These are phyloP conservation scores for Samia ricini DNA, from an alignment of 1,140 invertebrate species.

Conservation along the genomic window DNA sequence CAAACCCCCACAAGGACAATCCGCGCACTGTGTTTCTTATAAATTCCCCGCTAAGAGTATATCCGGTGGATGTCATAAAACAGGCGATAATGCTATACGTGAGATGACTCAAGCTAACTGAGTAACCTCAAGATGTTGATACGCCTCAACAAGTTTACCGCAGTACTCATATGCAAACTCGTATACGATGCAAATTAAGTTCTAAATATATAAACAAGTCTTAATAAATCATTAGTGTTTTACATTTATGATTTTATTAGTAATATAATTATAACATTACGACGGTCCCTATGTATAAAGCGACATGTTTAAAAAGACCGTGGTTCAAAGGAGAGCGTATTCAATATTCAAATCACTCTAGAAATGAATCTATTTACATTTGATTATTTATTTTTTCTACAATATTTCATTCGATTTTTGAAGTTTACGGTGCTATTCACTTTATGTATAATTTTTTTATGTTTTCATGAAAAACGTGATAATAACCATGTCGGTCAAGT, in stretches of 20 bases:
- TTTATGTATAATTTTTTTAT: too few relatives aligned
- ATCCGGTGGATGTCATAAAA: slow-evolving; percentile 41
- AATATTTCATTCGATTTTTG: too few relatives aligned
- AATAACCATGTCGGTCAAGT: too few relatives aligned
- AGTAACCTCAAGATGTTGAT: slow-evolving; percentile 28
- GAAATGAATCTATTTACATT: too few relatives aligned
- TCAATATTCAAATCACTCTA: too few relatives aligned
- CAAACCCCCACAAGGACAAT: not conserved
- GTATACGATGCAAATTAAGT: not conserved
- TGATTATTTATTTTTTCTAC: too few relatives aligned
- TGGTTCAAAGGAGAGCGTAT: too few relatives aligned
- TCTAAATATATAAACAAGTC: not conserved
- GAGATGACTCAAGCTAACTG: slow-evolving; percentile 46
- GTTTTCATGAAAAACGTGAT: too few relatives aligned
- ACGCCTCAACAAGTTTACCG: slow-evolving; percentile 10
- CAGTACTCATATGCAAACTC: not conserved
- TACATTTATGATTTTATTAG: not conserved
- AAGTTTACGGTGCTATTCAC: too few relatives aligned
- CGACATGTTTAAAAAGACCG: too few relatives aligned
- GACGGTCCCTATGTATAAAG: too few relatives aligned
- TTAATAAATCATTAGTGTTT: not conserved
- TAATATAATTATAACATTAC: too few relatives aligned
- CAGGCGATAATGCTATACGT: slow-evolving; percentile 26
- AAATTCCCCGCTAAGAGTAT: slow-evolving; percentile 19
- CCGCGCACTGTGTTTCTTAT: not conserved